Evolutionary conservation across 2,113 vertebrate species (phyloP).

Genomic region (Raja brachyura): DNA sequence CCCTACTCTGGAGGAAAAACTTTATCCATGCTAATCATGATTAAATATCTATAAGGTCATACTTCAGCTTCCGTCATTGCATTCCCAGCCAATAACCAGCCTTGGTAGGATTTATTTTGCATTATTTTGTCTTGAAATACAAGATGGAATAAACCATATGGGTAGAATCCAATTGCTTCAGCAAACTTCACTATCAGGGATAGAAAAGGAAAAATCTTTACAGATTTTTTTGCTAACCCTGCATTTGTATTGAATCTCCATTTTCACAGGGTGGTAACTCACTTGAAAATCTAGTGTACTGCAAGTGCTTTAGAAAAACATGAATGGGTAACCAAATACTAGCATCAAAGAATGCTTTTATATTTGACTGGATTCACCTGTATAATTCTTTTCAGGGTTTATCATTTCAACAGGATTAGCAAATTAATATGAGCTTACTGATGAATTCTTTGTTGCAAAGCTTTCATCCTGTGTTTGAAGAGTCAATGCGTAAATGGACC

Average conservation of each 20-base stretch:
- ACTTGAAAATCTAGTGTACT: constrained; percentile 36
- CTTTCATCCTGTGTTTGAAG: constrained; percentile 15
- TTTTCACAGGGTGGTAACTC: constrained; percentile 2
- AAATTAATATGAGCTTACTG: constrained; percentile 34
- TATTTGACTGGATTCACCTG: constrained; percentile 32
- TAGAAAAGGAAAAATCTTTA: not conserved
- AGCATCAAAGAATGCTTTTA: constrained; percentile 26
- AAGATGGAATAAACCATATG: not conserved
- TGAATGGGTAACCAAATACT: constrained; percentile 30
- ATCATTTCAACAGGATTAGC: constrained; percentile 32
- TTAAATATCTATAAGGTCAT: no score
- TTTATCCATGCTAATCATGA: no score
- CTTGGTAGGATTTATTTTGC: not conserved
- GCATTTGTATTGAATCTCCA: constrained; percentile 14
- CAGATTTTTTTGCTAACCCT: not conserved
- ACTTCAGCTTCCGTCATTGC: no score
- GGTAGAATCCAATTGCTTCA: not conserved
- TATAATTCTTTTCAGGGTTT: constrained; percentile 33
- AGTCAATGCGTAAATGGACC: constrained; percentile 9
- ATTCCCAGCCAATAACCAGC: no score
- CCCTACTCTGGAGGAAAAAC: no score
- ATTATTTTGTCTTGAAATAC: not conserved
- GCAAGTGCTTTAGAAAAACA: constrained; percentile 23
- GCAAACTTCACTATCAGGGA: not conserved
- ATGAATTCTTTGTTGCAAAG: constrained; percentile 33